A percentile compares a stretch with the other conserved stretches of the same genome.
Conservation (phyloP, 92 coral and sea anemone genomes). For the Parazoanthus atlanticus region DNA sequence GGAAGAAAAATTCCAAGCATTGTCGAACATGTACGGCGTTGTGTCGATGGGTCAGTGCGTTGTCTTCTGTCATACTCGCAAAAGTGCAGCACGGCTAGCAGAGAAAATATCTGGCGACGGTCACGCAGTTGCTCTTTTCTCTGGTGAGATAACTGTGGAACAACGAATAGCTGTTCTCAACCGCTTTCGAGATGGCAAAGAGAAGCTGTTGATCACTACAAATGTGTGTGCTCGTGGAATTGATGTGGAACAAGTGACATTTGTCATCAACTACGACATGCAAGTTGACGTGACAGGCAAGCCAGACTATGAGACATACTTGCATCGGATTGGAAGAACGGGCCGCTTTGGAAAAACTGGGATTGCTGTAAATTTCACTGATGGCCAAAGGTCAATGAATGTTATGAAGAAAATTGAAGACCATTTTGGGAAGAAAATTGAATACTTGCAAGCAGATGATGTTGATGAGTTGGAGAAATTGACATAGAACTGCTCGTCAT, state of each 20-base stretch:
- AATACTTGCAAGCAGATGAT: slow-evolving; percentile 74
- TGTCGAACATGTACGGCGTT: slow-evolving; percentile 96
- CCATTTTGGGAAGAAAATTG: slow-evolving; percentile 87
- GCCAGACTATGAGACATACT: slow-evolving; percentile 93
- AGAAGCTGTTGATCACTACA: slow-evolving; percentile 87
- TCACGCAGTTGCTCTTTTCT: slow-evolving; percentile 80
- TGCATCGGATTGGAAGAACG: slow-evolving; percentile 94
- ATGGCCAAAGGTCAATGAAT: slow-evolving; percentile 81
- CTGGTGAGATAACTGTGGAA: slow-evolving; percentile 89
- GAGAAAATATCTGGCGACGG: slow-evolving; percentile 83
- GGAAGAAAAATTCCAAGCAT: slow-evolving; percentile 86
- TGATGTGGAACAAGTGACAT: slow-evolving; percentile 94
- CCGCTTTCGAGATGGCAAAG: slow-evolving; percentile 86
- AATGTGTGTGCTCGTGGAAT: slow-evolving; percentile 94
- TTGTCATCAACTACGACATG: slow-evolving; percentile 94
- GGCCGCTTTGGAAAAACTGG: slow-evolving; percentile 97
- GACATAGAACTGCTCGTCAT: not conserved
- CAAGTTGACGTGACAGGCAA: slow-evolving; percentile 75
- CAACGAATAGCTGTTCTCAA: slow-evolving; percentile 83
- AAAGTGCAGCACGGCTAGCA: slow-evolving; percentile 80
- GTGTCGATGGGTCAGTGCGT: slow-evolving; percentile 94
- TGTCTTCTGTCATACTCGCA: slow-evolving; percentile 92
- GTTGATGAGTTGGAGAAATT: slow-evolving; percentile 88
- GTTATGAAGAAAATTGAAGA: slow-evolving; percentile 87
- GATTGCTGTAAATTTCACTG: slow-evolving; percentile 86